Evolutionary conservation across 2,113 vertebrate genomes (phyloP).

Genomic region (Micronycteris hirsuta): DNA sequence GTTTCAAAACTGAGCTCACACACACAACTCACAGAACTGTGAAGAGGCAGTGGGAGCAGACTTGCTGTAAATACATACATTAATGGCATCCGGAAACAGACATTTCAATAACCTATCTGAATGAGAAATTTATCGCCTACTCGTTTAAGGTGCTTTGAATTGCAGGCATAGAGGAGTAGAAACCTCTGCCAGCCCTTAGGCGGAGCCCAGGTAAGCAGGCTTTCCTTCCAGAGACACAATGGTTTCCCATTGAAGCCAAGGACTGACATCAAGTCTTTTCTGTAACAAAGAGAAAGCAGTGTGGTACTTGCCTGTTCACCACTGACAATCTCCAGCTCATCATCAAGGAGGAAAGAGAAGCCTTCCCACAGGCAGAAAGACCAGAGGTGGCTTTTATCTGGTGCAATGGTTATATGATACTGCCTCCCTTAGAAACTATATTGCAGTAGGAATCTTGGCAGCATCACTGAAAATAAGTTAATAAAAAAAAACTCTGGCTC

Average conservation of each 20-base stretch:
- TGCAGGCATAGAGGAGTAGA: background rate
- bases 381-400: background rate
- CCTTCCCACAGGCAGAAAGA: background rate
- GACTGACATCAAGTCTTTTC: background rate
- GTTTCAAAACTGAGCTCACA: background rate
- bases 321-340: background rate
- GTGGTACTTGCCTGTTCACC: background rate
- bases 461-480: background rate
- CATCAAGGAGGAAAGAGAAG: background rate
- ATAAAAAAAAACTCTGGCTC: background rate
- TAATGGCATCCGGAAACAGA: background rate
- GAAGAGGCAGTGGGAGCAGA: background rate
- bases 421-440: background rate
- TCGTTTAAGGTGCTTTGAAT: background rate
- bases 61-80: background rate
- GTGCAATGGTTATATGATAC: background rate
- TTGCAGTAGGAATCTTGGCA: background rate
- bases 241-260: background rate
- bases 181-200: background rate
- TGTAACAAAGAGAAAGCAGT: background rate
- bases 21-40: background rate
- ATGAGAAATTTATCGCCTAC: background rate
- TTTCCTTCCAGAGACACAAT: background rate
- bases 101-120: background rate
- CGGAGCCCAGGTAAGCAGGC: background rate